Evolutionary conservation across 2,113 vertebrate species (phyloP).

Genomic region (Tragelaphus buxtoni): DNA sequence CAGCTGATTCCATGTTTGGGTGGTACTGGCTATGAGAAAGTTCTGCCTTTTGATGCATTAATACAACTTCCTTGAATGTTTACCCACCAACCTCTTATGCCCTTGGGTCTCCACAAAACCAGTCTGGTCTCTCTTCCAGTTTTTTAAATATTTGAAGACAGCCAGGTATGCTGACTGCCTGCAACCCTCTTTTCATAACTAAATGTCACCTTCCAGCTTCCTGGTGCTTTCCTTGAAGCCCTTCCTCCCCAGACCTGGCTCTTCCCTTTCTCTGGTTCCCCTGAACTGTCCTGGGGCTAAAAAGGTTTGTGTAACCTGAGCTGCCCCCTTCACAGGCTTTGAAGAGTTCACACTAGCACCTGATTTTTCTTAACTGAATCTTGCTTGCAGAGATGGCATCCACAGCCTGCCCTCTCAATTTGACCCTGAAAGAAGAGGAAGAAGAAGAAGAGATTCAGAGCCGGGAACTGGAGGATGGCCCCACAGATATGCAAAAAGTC

Average conservation of each 20-base stretch:
- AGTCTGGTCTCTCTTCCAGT: not conserved
- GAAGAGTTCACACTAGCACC: not conserved
- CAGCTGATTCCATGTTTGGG: not conserved
- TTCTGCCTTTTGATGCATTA: not conserved
- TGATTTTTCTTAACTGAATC: not conserved
- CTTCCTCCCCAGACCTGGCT: not conserved
- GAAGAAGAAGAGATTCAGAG: slow-evolving; percentile 59
- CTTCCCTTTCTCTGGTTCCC: not conserved
- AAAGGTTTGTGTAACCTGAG: not conserved
- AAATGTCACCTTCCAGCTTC: slow-evolving; percentile 8
- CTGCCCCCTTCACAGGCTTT: not conserved
- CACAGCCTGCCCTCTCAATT: slow-evolving; percentile 12
- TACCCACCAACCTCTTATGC: not conserved
- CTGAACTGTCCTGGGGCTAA: not conserved
- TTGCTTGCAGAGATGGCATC: slow-evolving; percentile 67
- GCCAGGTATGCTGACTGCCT: not conserved
- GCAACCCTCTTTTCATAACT: not conserved
- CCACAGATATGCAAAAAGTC: slow-evolving; percentile 64
- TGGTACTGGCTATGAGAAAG: not conserved
- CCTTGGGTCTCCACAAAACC: not conserved
- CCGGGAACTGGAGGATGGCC: slow-evolving; percentile 29
- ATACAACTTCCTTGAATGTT: not conserved
- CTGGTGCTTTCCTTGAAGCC: not conserved
- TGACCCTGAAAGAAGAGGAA: slow-evolving; percentile 67
- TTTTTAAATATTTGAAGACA: slow-evolving; percentile 24